These are phyloP conservation scores for Calephelis perditalis DNA, from an alignment of 2,888 invertebrate genomes.

Conservation along the genomic window DNA sequence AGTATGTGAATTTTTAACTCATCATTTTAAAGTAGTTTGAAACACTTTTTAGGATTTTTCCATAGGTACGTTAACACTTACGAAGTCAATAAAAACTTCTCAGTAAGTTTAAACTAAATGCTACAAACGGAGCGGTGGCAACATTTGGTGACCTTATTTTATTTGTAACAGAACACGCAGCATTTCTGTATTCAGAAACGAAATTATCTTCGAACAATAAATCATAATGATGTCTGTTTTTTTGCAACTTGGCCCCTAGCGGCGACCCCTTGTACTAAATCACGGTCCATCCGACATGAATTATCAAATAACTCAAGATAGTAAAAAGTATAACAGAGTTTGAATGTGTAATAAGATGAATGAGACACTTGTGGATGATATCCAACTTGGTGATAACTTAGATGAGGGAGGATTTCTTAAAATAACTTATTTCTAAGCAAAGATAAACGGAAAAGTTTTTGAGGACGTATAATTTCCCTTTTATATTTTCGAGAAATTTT, in stretches of 20 bases:
- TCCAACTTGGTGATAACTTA: constrained; percentile 12
- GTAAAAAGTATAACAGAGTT: constrained; percentile 45
- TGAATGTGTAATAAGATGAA: constrained; percentile 10
- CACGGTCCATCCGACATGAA: constrained; percentile 53
- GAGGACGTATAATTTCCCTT: constrained; percentile 14
- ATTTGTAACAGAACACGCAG: background rate
- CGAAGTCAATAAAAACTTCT: too few relatives aligned
- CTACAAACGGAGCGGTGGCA: too few relatives aligned
- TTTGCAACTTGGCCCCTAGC: constrained; percentile 45
- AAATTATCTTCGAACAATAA: constrained; percentile 39
- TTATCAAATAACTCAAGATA: constrained; percentile 71
- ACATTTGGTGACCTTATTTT: too few relatives aligned
- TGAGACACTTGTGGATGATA: constrained; percentile 12
- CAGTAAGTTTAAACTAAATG: too few relatives aligned
- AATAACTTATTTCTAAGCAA: constrained; percentile 7
- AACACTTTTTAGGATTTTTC: too few relatives aligned
- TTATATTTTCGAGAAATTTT: constrained; percentile 12
- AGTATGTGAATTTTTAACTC: too few relatives aligned
- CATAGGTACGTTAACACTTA: too few relatives aligned
- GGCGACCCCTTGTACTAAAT: constrained; percentile 61
- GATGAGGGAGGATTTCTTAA: constrained; percentile 9
- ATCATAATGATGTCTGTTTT: constrained; percentile 58
- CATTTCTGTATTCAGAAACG: background rate
- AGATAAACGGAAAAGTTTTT: constrained; percentile 13
- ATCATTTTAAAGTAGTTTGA: too few relatives aligned